Percentiles rank a stretch among this genome's conserved stretches.
These are phyloP conservation scores for Myathropa florea DNA, from an alignment of 2,888 invertebrate genomes.

Conservation along the genomic window DNA sequence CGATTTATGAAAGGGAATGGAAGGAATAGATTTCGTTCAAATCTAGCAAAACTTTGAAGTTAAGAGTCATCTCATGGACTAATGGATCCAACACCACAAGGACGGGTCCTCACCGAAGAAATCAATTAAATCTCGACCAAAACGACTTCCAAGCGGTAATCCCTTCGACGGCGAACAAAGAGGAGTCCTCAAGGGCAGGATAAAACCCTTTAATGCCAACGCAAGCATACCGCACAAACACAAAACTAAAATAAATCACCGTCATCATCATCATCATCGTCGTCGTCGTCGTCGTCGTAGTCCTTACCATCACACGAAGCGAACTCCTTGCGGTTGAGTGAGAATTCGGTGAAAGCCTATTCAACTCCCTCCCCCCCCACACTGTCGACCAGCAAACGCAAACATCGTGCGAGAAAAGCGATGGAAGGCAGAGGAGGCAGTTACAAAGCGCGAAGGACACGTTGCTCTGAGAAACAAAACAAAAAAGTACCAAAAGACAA, in stretches of 20 bases:
- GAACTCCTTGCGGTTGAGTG: not conserved
- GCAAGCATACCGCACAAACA: not conserved
- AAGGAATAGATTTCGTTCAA: not conserved
- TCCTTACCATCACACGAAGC: not conserved
- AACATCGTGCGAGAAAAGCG: not conserved
- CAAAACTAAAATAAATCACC: conserved; percentile 21
- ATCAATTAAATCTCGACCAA: not conserved
- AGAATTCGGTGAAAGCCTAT: not conserved
- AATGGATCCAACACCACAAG: not conserved
- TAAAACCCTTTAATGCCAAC: conserved; percentile 1
- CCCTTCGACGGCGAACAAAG: not conserved
- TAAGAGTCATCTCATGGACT: not conserved
- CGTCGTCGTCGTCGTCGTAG: not conserved
- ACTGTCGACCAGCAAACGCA: too few species aligned
- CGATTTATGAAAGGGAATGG: too few species aligned
- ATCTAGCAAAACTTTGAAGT: not conserved
- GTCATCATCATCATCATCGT: conserved; percentile 17
- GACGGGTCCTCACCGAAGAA: not conserved
- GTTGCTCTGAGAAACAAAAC: conserved; percentile 1
- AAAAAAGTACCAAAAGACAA: not conserved
- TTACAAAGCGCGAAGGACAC: conserved; percentile 30
- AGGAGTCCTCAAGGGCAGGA: not conserved
- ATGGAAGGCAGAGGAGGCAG: not conserved
- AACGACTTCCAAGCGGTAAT: too few species aligned
- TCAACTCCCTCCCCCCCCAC: not conserved